Evolutionary conservation across 2,797 vertebrate species (phyloP).

Genomic region (Acanthornis magna): DNA sequence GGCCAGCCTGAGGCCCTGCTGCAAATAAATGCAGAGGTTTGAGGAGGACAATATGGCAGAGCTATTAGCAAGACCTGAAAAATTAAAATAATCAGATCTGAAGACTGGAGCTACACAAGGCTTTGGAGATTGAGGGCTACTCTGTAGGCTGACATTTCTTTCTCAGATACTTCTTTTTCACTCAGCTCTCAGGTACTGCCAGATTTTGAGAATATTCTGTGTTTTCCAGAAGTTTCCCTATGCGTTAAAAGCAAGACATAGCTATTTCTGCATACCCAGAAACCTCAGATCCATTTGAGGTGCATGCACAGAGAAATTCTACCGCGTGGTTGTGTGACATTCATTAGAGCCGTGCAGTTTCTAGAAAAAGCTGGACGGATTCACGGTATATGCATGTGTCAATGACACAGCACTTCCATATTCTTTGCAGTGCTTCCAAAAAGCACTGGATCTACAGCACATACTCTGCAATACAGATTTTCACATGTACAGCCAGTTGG

Average conservation of each 20-base stretch:
- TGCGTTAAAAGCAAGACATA: background rate
- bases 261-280: background rate
- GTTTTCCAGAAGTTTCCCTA: background rate
- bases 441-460: background rate
- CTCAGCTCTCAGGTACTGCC: background rate
- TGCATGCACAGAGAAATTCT: background rate
- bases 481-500: background rate
- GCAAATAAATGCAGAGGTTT: background rate
- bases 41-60: background rate
- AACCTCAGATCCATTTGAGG: background rate
- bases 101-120: background rate
- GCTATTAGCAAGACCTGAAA: background rate
- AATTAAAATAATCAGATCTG: background rate
- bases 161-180: background rate
- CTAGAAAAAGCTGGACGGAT: background rate
- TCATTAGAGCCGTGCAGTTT: background rate
- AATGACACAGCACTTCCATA: conserved; percentile 19
- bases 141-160: background rate
- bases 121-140: background rate
- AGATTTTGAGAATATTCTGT: background rate
- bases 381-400: background rate
- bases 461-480: conserved; percentile 12
- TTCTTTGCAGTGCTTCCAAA: background rate
- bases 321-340: rapidly evolving
- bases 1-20: background rate